Conservation (phyloP, 2,888 invertebrate genomes). For the Tetragonula carbonaria region DNA sequence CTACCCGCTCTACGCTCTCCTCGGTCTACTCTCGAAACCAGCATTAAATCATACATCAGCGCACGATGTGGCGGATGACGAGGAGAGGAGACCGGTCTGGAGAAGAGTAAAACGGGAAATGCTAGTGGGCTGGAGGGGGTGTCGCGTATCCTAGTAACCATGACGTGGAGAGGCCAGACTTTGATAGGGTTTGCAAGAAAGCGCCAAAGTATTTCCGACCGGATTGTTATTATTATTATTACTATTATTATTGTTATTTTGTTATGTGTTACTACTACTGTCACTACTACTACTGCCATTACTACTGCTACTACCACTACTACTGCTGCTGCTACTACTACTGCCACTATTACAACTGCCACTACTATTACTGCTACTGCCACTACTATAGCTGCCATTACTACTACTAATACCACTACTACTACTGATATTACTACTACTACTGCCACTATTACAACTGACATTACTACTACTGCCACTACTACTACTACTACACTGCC, state of each 20-base stretch:
- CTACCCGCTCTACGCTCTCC: slow-evolving; percentile 64
- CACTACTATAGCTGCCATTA: too few relatives aligned
- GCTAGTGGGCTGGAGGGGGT: slow-evolving; percentile 55
- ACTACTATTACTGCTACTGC: too few relatives aligned
- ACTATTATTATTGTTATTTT: background rate
- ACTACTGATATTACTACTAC: too few relatives aligned
- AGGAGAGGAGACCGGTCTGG: slow-evolving; percentile 38
- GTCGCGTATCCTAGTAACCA: slow-evolving; percentile 78
- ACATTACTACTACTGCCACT: too few relatives aligned
- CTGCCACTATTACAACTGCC: too few relatives aligned
- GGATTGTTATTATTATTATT: slow-evolving; percentile 39
- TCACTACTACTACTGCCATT: too few relatives aligned
- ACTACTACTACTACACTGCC: too few relatives aligned
- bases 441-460: too few relatives aligned
- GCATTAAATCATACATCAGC: slow-evolving; percentile 82
- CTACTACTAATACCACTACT: too few relatives aligned
- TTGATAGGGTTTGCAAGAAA: slow-evolving; percentile 64
- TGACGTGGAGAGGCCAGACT: slow-evolving; percentile 65
- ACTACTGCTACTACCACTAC: too few relatives aligned
- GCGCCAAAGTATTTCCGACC: slow-evolving; percentile 27
- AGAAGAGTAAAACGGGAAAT: slow-evolving; percentile 69
- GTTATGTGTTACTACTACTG: too few relatives aligned
- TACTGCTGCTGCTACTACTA: too few relatives aligned
- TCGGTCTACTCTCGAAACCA: slow-evolving; percentile 78
- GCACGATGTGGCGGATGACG: slow-evolving; percentile 69